Percentiles rank a stretch among this genome's conserved stretches.
phyloP scores from a whole-genome alignment of 1,140 invertebrate genomes.

The Drosophila repleta region DNA sequence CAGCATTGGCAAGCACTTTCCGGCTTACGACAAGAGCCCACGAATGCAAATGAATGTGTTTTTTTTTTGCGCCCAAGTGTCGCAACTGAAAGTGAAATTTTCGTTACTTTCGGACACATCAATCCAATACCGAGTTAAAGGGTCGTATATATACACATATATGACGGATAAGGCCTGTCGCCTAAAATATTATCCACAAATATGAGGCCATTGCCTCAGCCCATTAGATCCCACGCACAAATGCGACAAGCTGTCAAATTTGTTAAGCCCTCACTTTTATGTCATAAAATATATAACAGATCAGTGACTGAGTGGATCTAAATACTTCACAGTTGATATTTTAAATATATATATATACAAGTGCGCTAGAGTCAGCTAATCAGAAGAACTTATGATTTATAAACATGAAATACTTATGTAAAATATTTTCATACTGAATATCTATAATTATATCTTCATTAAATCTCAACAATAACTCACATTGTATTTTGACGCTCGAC shows the following conservation, averaged over 20 bases:
- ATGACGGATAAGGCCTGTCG: slow-evolving; percentile 22
- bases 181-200: slow-evolving; percentile 2
- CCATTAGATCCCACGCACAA: slow-evolving; percentile 25
- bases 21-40: slow-evolving; percentile 17
- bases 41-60: slow-evolving; percentile 4
- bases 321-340: not conserved
- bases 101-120: slow-evolving; percentile 60
- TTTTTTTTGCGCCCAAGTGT: slow-evolving; percentile 46
- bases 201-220: not conserved
- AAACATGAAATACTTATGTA: not conserved
- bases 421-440: not conserved
- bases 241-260: not conserved
- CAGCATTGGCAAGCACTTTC: slow-evolving; percentile 31
- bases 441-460: not conserved
- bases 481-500: slow-evolving; percentile 32
- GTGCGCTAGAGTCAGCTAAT: too few species aligned
- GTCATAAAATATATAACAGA: not conserved
- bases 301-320: not conserved
- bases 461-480: slow-evolving; percentile 43
- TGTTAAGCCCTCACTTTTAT: slow-evolving; percentile 4
- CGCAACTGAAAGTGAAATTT: slow-evolving; percentile 79
- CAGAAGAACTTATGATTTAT: too few species aligned
- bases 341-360: too few species aligned
- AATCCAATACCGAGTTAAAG: slow-evolving; percentile 33
- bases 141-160: slow-evolving; percentile 54